Evolutionary conservation across 2,113 vertebrate genomes (phyloP).

Genomic region (Misgurnus anguillicaudatus): DNA sequence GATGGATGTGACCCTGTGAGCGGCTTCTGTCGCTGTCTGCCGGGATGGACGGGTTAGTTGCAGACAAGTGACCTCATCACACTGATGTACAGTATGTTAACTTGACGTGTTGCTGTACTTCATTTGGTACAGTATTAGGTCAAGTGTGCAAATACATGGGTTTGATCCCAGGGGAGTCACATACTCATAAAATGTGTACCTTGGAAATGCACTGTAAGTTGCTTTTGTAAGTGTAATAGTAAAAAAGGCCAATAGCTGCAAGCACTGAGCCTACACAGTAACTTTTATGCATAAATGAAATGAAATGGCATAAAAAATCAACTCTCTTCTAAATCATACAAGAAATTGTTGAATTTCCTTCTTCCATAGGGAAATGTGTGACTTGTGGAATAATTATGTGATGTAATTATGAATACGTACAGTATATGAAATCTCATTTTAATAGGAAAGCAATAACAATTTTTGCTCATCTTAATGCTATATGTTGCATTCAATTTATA

Average conservation of each 20-base stretch:
- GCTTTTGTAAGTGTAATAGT: no score
- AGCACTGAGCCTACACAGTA: no score
- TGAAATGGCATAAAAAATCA: background rate
- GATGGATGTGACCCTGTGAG: slow-evolving; percentile 89
- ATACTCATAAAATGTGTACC: no score
- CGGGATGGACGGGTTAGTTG: slow-evolving; percentile 93
- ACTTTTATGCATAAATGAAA: no score
- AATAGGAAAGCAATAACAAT: background rate
- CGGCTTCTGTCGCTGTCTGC: slow-evolving; percentile 91
- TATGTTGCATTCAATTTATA: background rate
- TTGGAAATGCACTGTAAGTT: no score
- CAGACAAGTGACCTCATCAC: slow-evolving; percentile 15
- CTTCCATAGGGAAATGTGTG: background rate
- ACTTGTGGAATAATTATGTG: background rate
- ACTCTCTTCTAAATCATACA: background rate
- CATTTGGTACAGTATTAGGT: no score
- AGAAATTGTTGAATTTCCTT: background rate
- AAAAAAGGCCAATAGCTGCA: no score
- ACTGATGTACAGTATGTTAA: background rate
- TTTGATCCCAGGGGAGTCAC: no score
- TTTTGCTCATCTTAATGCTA: background rate
- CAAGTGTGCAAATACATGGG: no score
- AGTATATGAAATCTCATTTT: slow-evolving; percentile 7
- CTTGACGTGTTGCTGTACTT: background rate
- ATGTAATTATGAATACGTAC: background rate